Evolutionary conservation across 1,140 invertebrate species (phyloP).

Genomic region (Pectinophora gossypiella): DNA sequence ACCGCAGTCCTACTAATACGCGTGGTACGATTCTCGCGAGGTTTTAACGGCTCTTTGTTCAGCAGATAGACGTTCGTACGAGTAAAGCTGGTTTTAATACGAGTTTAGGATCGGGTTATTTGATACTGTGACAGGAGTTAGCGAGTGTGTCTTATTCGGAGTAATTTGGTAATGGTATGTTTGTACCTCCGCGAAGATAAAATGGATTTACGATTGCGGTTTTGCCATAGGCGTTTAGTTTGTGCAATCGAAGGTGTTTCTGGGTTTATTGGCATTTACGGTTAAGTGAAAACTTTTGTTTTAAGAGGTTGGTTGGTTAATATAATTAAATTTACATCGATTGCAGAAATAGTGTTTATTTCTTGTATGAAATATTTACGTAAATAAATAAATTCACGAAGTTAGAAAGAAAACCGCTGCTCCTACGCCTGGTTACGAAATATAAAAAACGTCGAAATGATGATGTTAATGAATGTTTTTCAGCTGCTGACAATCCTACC

Average conservation of each 20-base stretch:
- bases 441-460: too few relatives aligned
- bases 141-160: constrained; percentile 57
- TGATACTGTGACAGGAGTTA: constrained; percentile 43
- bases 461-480: too few relatives aligned
- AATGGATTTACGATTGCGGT: constrained; percentile 56
- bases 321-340: too few relatives aligned
- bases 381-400: too few relatives aligned
- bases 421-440: too few relatives aligned
- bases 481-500: too few relatives aligned
- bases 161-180: constrained; percentile 59
- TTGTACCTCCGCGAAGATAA: constrained; percentile 36
- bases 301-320: too few relatives aligned
- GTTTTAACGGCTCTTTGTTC: constrained; percentile 68
- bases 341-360: too few relatives aligned
- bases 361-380: too few relatives aligned
- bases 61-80: constrained; percentile 30
- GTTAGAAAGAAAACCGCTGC: too few relatives aligned
- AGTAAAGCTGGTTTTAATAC: constrained; percentile 44
- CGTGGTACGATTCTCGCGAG: constrained; percentile 34
- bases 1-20: constrained; percentile 38
- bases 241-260: constrained; percentile 66
- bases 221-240: constrained; percentile 50
- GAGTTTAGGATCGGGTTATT: constrained; percentile 41
- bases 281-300: constrained; percentile 66
- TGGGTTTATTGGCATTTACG: constrained; percentile 61